Percentiles rank a stretch among this genome's conserved stretches.
phyloP scores from a whole-genome alignment of 1,140 invertebrate genomes.

The Psix sp. region DNA sequence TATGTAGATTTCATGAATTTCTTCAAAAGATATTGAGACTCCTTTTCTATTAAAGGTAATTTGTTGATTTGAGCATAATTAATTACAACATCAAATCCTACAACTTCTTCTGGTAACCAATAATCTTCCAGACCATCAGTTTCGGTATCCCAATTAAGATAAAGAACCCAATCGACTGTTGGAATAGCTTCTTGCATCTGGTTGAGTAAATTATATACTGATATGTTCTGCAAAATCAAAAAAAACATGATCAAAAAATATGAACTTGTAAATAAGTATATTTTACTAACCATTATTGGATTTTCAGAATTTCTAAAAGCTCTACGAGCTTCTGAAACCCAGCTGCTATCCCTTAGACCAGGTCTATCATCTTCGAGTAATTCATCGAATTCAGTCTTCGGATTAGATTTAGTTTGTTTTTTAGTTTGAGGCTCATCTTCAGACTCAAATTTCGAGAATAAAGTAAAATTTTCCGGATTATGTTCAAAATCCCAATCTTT shows the following conservation, averaged over 20 bases:
- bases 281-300: conserved; percentile 63
- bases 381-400: conserved; percentile 63
- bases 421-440: conserved; percentile 30
- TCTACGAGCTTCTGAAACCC: conserved; percentile 68
- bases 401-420: conserved; percentile 1
- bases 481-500: conserved; percentile 45
- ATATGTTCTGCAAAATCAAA: conserved; percentile 58
- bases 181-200: conserved; percentile 74
- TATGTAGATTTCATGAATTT: conserved; percentile 67
- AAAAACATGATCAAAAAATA: conserved; percentile 7
- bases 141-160: conserved; percentile 68
- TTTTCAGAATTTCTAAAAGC: conserved; percentile 64
- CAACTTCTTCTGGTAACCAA: conserved; percentile 69
- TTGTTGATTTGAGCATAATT: conserved; percentile 66
- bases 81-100: conserved; percentile 66
- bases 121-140: conserved; percentile 55
- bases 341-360: conserved; percentile 67
- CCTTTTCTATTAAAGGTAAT: conserved; percentile 47
- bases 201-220: conserved; percentile 66
- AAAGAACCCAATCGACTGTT: conserved; percentile 69
- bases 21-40: conserved; percentile 65
- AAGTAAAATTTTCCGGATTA: conserved; percentile 59
- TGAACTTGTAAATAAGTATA: background rate
- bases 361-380: conserved; percentile 66
- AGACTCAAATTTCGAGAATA: conserved; percentile 69